These are phyloP conservation scores for Pectinophora gossypiella DNA, from an alignment of 1,140 invertebrate genomes.

Conservation along the genomic window DNA sequence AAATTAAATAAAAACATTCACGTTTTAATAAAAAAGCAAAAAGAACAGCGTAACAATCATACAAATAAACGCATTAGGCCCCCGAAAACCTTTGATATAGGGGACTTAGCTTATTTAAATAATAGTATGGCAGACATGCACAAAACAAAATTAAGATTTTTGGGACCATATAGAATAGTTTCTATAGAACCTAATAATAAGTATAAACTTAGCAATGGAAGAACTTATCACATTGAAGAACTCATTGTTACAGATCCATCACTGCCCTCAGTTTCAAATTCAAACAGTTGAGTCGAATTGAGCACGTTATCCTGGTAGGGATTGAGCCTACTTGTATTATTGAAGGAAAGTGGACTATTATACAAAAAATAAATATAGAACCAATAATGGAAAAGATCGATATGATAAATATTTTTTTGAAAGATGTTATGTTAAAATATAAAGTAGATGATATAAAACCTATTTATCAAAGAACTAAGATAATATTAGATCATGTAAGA, in stretches of 20 bases:
- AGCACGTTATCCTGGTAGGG: constrained; percentile 14
- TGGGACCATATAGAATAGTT: constrained; percentile 14
- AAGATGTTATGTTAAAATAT: neutral
- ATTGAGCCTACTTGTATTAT: constrained; percentile 7
- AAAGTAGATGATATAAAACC: constrained; percentile 13
- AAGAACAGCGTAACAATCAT: constrained; percentile 9
- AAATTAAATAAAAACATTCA: constrained; percentile 20
- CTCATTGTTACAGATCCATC: constrained; percentile 13
- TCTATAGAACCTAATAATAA: constrained; percentile 12
- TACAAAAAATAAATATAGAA: constrained; percentile 17
- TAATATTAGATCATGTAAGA: constrained; percentile 18
- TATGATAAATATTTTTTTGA: neutral
- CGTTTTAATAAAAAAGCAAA: constrained; percentile 8
- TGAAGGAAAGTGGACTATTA: constrained; percentile 15
- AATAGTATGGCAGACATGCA: constrained; percentile 17
- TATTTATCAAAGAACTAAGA: constrained; percentile 18
- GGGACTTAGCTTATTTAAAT: constrained; percentile 16
- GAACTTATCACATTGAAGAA: no score
- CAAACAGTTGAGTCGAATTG: constrained; percentile 4
- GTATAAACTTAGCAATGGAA: constrained; percentile 19
- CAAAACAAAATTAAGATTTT: constrained; percentile 15
- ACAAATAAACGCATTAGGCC: constrained; percentile 14
- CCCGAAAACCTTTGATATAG: constrained; percentile 7
- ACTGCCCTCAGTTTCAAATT: constrained; percentile 7
- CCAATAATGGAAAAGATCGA: constrained; percentile 12